A percentile compares a stretch with the other conserved stretches of the same genome.
Conservation (phyloP, 2,888 invertebrate species). For the Calephelis perditalis region DNA sequence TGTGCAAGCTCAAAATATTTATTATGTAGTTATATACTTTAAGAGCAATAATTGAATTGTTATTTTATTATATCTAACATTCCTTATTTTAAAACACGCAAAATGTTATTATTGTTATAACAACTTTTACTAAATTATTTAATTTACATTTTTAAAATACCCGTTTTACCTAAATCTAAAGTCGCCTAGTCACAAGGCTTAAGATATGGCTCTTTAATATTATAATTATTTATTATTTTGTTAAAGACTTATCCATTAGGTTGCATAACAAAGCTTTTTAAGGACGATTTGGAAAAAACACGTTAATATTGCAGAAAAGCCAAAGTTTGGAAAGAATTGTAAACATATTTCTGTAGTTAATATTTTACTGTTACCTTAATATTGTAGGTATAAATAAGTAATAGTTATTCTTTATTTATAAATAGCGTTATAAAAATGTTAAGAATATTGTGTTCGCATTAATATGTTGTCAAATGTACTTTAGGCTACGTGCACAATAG, state of each 20-base stretch:
- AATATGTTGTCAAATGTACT: too few species aligned
- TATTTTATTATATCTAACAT: background rate
- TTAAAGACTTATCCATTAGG: background rate
- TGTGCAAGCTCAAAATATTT: background rate
- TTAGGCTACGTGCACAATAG: too few species aligned
- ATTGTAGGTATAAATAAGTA: background rate
- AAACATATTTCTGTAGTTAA: conserved; percentile 5
- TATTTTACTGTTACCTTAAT: conserved; percentile 8
- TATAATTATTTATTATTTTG: too few species aligned
- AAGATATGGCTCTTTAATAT: too few species aligned
- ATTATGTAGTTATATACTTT: background rate
- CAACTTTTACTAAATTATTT: background rate
- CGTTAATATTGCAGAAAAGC: conserved; percentile 4
- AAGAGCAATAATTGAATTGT: too few species aligned
- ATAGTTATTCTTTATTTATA: conserved; percentile 3
- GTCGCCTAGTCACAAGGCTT: too few species aligned
- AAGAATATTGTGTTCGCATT: too few species aligned
- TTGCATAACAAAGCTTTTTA: conserved; percentile 3
- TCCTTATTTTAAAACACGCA: background rate
- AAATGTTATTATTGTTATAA: background rate
- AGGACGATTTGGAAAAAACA: background rate
- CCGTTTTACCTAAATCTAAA: too few species aligned
- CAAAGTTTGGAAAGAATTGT: conserved; percentile 7
- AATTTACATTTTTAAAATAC: too few species aligned
- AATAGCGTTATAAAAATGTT: too few species aligned